Conservation (phyloP, 2,113 vertebrate species). For the Chascanopsetta lugubris region DNA sequence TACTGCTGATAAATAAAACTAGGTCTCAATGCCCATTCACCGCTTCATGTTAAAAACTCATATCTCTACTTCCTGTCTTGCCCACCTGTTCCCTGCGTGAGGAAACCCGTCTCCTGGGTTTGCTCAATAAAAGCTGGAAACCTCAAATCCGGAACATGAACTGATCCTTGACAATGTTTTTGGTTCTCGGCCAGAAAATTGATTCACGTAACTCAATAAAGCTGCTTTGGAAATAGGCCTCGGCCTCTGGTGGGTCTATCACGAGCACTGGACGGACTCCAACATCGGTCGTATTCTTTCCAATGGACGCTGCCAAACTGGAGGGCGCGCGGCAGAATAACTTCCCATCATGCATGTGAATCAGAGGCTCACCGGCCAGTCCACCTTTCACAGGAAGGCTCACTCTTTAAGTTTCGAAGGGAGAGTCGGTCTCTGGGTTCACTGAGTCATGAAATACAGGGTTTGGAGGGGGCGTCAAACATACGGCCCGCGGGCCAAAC, state of each 20-base stretch:
- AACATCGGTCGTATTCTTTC: constrained; percentile 2
- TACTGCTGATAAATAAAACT: too few species aligned
- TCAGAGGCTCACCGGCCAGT: neutral
- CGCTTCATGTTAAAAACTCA: too few species aligned
- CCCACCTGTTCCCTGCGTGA: neutral
- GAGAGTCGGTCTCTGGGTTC: neutral
- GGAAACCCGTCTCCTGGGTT: neutral
- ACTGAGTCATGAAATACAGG: too few species aligned
- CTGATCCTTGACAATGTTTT: neutral
- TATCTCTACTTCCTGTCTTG: too few species aligned
- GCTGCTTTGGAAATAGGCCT: neutral
- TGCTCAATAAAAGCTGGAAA: neutral
- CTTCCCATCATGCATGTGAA: neutral
- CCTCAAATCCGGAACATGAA: neutral
- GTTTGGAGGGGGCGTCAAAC: too few species aligned
- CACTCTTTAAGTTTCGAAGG: neutral
- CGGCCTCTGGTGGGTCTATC: neutral
- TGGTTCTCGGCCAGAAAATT: neutral
- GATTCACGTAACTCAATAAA: neutral
- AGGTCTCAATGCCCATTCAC: too few species aligned
- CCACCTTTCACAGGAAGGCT: too few species aligned
- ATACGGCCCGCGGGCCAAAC: too few species aligned
- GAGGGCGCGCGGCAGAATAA: neutral
- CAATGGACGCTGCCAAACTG: neutral
- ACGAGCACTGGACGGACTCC: neutral